Conservation (phyloP, 2,797 vertebrate species). For the Sebastes matsubarae region DNA sequence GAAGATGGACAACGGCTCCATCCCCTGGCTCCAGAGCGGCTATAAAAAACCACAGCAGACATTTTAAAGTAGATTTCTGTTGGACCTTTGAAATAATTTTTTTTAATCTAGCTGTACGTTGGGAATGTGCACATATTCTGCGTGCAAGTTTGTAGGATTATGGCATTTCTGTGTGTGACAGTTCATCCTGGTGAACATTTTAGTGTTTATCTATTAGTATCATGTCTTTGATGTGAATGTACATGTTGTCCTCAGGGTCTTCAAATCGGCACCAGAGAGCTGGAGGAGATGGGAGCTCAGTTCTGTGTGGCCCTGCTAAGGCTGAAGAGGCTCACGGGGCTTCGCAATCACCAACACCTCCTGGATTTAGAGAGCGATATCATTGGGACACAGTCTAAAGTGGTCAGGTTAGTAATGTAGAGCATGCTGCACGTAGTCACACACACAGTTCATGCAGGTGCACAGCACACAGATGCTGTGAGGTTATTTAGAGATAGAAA, state of each 20-base stretch:
- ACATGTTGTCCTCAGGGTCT: slow-evolving; percentile 83
- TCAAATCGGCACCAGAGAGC: slow-evolving; percentile 94
- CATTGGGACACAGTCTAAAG: slow-evolving; percentile 91
- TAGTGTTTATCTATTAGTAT: not conserved
- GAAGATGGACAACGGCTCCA: slow-evolving; percentile 49
- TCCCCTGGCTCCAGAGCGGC: slow-evolving; percentile 14
- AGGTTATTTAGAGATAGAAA: not conserved
- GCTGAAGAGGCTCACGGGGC: slow-evolving; percentile 90
- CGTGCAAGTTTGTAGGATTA: not conserved
- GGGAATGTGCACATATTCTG: not conserved
- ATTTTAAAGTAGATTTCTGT: slow-evolving; percentile 20
- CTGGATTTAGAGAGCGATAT: slow-evolving; percentile 93
- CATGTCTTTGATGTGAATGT: slow-evolving; percentile 4
- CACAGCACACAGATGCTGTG: not conserved
- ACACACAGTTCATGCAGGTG: not conserved
- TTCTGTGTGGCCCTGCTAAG: slow-evolving; percentile 94
- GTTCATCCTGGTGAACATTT: slow-evolving; percentile 6
- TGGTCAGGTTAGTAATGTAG: slow-evolving; percentile 84
- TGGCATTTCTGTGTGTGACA: not conserved
- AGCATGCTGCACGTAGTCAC: not conserved
- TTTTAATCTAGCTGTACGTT: not conserved
- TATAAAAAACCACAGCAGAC: slow-evolving; percentile 6
- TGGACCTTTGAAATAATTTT: slow-evolving; percentile 18
- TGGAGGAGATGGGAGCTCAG: slow-evolving; percentile 99
- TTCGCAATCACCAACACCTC: slow-evolving; percentile 87